A percentile compares a stretch with the other conserved stretches of the same genome.
Evolutionary conservation across 2,113 vertebrate genomes (phyloP).

Genomic region (Silurus asotus): DNA sequence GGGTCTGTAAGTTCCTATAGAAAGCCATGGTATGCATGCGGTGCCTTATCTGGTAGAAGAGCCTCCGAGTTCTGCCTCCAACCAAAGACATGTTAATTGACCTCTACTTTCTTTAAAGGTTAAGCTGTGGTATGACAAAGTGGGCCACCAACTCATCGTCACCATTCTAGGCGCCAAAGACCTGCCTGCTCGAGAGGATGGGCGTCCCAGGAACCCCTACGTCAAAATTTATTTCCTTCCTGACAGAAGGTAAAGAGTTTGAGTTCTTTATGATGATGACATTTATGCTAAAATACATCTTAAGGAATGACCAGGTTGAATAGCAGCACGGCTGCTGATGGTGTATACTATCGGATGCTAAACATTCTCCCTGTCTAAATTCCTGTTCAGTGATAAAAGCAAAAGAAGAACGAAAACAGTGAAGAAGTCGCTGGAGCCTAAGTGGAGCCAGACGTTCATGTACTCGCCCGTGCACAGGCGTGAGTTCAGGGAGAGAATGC

Average conservation of each 20-base stretch:
- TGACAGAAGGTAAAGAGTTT: slow-evolving; percentile 85
- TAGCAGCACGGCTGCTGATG: neutral
- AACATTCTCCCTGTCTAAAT: neutral
- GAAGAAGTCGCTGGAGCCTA: slow-evolving; percentile 93
- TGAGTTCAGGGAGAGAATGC: slow-evolving; percentile 89
- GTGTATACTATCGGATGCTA: neutral
- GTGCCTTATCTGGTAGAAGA: neutral
- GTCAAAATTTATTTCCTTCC: slow-evolving; percentile 98
- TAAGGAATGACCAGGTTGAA: neutral
- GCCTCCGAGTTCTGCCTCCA: neutral
- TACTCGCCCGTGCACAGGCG: slow-evolving; percentile 92
- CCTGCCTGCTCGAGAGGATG: slow-evolving; percentile 89
- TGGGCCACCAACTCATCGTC: slow-evolving; percentile 95
- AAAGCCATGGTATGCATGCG: slow-evolving; percentile 44
- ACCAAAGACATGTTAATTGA: neutral
- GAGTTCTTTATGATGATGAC: neutral
- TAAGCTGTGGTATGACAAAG: slow-evolving; percentile 96
- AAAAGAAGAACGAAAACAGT: slow-evolving; percentile 97
- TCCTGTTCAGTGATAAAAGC: slow-evolving; percentile 85
- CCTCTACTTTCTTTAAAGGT: slow-evolving; percentile 72
- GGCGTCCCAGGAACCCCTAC: slow-evolving; percentile 93
- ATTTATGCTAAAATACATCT: neutral
- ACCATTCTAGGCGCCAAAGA: slow-evolving; percentile 97
- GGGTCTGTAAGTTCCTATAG: slow-evolving; percentile 1
- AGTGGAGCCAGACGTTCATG: slow-evolving; percentile 98